phyloP scores from a whole-genome alignment of 2,888 invertebrate genomes.

The Lobophora halterata region DNA sequence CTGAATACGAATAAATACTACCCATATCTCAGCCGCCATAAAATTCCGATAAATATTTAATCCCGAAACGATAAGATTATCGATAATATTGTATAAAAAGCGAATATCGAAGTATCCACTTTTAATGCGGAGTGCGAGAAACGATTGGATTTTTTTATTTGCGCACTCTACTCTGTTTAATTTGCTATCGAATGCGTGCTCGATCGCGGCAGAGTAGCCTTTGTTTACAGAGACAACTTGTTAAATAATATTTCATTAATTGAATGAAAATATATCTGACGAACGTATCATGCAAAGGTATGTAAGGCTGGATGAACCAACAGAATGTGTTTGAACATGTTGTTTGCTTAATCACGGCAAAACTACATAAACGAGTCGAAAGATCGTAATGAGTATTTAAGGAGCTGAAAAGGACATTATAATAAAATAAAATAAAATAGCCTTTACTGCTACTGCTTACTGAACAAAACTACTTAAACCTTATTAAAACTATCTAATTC shows the following conservation, averaged over 20 bases:
- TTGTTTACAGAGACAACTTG: conserved; percentile 8
- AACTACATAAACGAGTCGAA: no score
- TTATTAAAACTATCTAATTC: no score
- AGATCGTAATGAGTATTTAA: no score
- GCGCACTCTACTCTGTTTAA: conserved; percentile 37
- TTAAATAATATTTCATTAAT: neutral
- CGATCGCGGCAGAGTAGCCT: conserved; percentile 23
- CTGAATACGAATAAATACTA: no score
- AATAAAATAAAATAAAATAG: no score
- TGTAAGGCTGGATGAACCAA: no score
- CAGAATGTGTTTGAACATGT: no score
- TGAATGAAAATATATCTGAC: neutral
- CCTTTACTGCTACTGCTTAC: no score
- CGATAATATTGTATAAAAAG: conserved; percentile 12
- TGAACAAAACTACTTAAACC: no score
- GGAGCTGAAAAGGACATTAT: no score
- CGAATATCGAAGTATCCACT: conserved; percentile 24
- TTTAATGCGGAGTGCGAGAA: conserved; percentile 28
- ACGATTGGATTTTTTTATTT: conserved; percentile 41
- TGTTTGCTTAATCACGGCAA: no score
- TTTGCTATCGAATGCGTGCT: conserved; percentile 36
- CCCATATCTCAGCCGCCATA: conserved; percentile 6
- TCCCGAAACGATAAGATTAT: conserved; percentile 15
- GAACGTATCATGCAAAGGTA: no score
- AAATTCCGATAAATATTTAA: conserved; percentile 8